Conservation (phyloP, 2,888 invertebrate species). For the Clivina fossor region DNA sequence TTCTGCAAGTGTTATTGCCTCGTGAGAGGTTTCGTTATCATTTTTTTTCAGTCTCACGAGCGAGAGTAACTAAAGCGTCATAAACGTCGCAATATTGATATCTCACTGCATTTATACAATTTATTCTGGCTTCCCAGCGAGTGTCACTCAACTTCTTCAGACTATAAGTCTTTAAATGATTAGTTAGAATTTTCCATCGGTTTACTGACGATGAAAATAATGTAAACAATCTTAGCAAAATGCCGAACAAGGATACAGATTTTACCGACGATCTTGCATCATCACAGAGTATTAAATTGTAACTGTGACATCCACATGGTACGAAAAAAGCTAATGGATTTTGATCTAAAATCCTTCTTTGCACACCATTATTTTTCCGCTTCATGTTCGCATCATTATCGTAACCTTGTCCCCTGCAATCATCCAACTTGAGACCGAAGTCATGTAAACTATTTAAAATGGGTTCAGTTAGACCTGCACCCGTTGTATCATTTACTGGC, state of each 20-base stretch:
- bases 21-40: too few relatives aligned
- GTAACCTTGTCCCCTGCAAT: slow-evolving; percentile 47
- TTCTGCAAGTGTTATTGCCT: too few relatives aligned
- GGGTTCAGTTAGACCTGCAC: slow-evolving; percentile 41
- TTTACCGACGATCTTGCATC: slow-evolving; percentile 41
- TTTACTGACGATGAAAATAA: slow-evolving; percentile 41
- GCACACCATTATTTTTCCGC: slow-evolving; percentile 47
- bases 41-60: too few relatives aligned
- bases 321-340: slow-evolving; percentile 36
- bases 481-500: slow-evolving; percentile 35
- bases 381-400: slow-evolving; percentile 48
- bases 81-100: slow-evolving; percentile 45
- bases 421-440: slow-evolving; percentile 36
- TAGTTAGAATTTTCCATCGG: slow-evolving; percentile 43
- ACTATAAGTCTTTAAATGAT: slow-evolving; percentile 41
- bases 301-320: slow-evolving; percentile 37
- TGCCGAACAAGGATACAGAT: slow-evolving; percentile 45
- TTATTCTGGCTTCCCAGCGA: slow-evolving; percentile 43
- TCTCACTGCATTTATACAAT: slow-evolving; percentile 41
- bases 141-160: slow-evolving; percentile 44
- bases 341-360: slow-evolving; percentile 44
- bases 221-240: slow-evolving; percentile 43
- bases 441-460: slow-evolving; percentile 5
- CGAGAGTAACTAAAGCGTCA: too few relatives aligned
- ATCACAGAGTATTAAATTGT: slow-evolving; percentile 36